A percentile compares a stretch with the other conserved stretches of the same genome.
phyloP scores from a whole-genome alignment of 2,113 vertebrate species.

The Platysteira castanea region DNA sequence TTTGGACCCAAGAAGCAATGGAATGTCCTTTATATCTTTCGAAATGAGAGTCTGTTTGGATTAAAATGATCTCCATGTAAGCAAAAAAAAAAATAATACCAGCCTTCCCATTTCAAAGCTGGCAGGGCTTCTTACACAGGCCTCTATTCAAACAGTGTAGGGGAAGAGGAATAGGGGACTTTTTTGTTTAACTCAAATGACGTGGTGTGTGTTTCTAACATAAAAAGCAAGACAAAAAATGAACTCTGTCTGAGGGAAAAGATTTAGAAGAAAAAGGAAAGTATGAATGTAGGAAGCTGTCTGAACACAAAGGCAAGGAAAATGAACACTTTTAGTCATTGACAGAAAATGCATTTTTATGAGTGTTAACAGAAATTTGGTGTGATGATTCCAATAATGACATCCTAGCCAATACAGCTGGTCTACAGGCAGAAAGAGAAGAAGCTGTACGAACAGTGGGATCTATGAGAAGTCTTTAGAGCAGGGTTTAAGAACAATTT shows the following conservation, averaged over 20 bases:
- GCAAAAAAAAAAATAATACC: constrained; percentile 20
- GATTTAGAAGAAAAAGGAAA: constrained; percentile 38
- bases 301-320: constrained; percentile 49
- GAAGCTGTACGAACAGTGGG: not conserved
- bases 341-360: constrained; percentile 34
- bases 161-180: constrained; percentile 37
- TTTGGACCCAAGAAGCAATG: constrained; percentile 28
- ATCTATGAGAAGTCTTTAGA: not conserved
- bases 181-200: constrained; percentile 51
- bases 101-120: constrained; percentile 46
- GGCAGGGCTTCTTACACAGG: constrained; percentile 37
- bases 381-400: not conserved
- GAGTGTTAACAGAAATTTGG: constrained; percentile 35
- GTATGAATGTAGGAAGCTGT: constrained; percentile 42
- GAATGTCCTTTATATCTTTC: constrained; percentile 55
- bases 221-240: constrained; percentile 43
- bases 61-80: constrained; percentile 58
- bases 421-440: not conserved
- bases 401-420: constrained; percentile 8
- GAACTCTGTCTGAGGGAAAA: constrained; percentile 27
- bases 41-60: constrained; percentile 53
- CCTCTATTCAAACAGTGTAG: constrained; percentile 32
- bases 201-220: constrained; percentile 49
- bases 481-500: not conserved
- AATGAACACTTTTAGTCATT: constrained; percentile 31